Percentiles rank a stretch among this genome's conserved stretches.
phyloP scores from a whole-genome alignment of 2,888 invertebrate genomes.

The Macrosoma leucophasiata region DNA sequence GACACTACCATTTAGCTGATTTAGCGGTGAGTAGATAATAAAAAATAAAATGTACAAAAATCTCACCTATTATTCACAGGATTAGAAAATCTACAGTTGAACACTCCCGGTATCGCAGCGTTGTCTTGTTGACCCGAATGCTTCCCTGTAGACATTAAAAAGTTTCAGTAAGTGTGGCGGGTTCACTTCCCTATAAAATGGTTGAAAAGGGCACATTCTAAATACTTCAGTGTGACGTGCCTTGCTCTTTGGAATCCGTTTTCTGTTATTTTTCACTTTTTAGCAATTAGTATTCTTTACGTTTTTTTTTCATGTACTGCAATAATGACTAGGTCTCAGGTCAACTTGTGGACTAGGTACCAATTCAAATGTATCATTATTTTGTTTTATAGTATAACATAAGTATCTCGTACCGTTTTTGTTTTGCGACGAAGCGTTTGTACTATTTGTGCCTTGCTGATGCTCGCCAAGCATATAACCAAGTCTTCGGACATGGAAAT shows the following conservation, averaged over 20 bases:
- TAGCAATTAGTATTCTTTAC: too few relatives aligned
- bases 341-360: too few relatives aligned
- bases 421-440: constrained; percentile 54
- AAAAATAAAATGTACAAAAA: constrained; percentile 1
- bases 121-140: constrained; percentile 44
- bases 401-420: constrained; percentile 59
- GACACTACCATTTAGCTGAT: too few relatives aligned
- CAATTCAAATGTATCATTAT: too few relatives aligned
- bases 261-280: too few relatives aligned
- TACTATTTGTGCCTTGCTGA: constrained; percentile 61
- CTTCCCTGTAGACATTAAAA: constrained; percentile 37
- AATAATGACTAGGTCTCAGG: too few relatives aligned
- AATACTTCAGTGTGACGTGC: too few relatives aligned
- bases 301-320: too few relatives aligned
- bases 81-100: constrained; percentile 90
- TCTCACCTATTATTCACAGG: constrained; percentile 77
- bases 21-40: too few relatives aligned
- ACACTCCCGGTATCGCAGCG: constrained; percentile 85
- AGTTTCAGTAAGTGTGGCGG: background rate
- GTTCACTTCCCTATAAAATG: background rate
- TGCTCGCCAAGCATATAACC: constrained; percentile 79
- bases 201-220: background rate
- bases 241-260: too few relatives aligned
- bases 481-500: constrained; percentile 87
- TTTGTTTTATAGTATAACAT: background rate